These are phyloP conservation scores for Enteromius thamalakanensis DNA, from an alignment of 2,797 vertebrate genomes.

Conservation along the genomic window DNA sequence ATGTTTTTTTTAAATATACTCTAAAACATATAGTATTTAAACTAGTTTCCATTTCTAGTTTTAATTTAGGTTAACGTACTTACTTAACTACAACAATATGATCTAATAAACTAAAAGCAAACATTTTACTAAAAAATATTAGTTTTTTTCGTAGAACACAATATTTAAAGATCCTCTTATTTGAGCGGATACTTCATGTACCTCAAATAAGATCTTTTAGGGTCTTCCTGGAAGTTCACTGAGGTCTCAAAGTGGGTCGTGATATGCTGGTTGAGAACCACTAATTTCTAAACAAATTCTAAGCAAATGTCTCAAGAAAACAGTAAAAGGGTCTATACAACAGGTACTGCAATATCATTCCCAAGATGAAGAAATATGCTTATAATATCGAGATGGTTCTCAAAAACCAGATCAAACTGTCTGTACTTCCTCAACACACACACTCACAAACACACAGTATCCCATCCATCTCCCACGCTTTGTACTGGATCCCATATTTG, in stretches of 20 bases:
- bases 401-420: constrained; percentile 36
- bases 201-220: not conserved
- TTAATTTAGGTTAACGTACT: not conserved
- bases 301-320: not conserved
- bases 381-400: constrained; percentile 33
- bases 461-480: constrained; percentile 62
- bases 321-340: not conserved
- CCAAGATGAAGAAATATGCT: constrained; percentile 31
- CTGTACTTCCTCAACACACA: constrained; percentile 11
- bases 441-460: constrained; percentile 13
- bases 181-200: not conserved
- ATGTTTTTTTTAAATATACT: not conserved
- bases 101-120: not conserved
- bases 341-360: constrained; percentile 13
- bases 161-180: not conserved
- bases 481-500: constrained; percentile 75
- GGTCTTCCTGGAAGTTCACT: not conserved
- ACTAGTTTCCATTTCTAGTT: not conserved
- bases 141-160: too few species aligned
- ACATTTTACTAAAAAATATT: too few species aligned
- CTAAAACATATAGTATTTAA: not conserved
- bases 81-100: not conserved
- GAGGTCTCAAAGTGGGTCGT: not conserved
- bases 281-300: not conserved
- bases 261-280: not conserved